Evolutionary conservation across 2,113 vertebrate species (phyloP).

Genomic region (Sylvietta virens): DNA sequence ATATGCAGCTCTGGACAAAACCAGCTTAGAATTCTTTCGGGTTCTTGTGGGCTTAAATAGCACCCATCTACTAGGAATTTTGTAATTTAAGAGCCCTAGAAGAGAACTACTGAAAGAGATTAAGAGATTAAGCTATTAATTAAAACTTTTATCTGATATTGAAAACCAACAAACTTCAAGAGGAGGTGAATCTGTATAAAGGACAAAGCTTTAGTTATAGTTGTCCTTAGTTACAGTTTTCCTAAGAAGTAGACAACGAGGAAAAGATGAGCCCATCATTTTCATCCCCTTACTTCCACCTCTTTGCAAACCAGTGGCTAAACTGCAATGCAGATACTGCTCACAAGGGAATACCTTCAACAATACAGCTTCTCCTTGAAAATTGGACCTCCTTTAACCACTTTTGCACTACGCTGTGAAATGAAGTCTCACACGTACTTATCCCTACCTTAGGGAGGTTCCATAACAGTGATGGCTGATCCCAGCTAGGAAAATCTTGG

Average conservation of each 20-base stretch:
- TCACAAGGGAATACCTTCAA: rapidly evolving
- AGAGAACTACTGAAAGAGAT: neutral
- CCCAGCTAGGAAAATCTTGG: neutral
- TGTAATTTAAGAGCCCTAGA: neutral
- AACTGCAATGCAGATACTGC: neutral
- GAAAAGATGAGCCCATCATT: neutral
- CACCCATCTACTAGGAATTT: neutral
- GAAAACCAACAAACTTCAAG: neutral
- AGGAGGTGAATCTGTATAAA: neutral
- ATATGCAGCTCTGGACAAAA: neutral
- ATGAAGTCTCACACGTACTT: rapidly evolving
- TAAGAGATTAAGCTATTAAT: neutral
- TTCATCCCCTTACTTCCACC: neutral
- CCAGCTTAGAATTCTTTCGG: neutral
- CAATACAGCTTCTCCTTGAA: neutral
- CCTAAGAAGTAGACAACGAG: neutral
- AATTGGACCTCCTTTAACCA: neutral
- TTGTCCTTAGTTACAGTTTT: neutral
- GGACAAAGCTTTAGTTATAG: neutral
- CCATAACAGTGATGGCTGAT: neutral
- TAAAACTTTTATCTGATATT: neutral
- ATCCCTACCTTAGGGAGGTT: neutral
- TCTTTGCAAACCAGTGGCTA: neutral
- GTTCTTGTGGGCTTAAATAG: neutral
- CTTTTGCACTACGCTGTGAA: neutral